A percentile compares a stretch with the other conserved stretches of the same genome.
These are phyloP conservation scores for Myotis findleyi DNA, from an alignment of 2,797 vertebrate genomes.

Conservation along the genomic window DNA sequence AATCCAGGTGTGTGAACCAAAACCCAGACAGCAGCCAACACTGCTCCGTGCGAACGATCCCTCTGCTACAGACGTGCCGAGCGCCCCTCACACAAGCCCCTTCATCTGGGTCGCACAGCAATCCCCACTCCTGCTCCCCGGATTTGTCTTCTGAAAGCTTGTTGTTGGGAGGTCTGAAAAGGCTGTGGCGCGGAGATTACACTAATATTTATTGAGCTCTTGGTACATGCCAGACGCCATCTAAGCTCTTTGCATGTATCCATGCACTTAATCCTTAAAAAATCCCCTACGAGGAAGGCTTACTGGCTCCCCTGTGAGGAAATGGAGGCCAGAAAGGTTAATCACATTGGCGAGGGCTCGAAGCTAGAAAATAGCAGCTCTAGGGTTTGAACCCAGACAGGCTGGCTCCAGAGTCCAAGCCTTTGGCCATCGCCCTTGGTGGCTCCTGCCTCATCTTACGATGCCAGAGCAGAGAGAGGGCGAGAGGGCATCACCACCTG, in stretches of 20 bases:
- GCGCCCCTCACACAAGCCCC: neutral
- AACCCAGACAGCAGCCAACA: neutral
- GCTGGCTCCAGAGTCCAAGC: neutral
- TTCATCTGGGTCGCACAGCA: neutral
- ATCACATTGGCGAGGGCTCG: neutral
- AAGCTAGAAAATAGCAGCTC: neutral
- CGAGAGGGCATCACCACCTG: accelerated
- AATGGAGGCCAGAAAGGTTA: conserved; percentile 46
- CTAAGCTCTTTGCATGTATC: conserved; percentile 58
- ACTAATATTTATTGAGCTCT: conserved; percentile 72
- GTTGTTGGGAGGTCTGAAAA: conserved; percentile 8
- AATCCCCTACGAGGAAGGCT: neutral
- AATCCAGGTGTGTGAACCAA: neutral
- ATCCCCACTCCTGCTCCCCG: neutral
- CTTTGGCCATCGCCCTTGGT: accelerated
- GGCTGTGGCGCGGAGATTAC: conserved; percentile 49
- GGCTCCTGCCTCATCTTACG: neutral
- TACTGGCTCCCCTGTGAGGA: neutral
- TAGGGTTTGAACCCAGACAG: neutral
- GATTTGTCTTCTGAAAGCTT: conserved; percentile 47
- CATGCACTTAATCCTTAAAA: conserved; percentile 61
- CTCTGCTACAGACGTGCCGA: accelerated
- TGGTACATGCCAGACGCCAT: neutral
- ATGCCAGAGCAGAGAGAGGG: neutral
- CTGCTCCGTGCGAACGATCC: accelerated